Percentiles rank a stretch among this genome's conserved stretches.
Conservation (phyloP, 2,113 vertebrate genomes). For the Peucedramus taeniatus region DNA sequence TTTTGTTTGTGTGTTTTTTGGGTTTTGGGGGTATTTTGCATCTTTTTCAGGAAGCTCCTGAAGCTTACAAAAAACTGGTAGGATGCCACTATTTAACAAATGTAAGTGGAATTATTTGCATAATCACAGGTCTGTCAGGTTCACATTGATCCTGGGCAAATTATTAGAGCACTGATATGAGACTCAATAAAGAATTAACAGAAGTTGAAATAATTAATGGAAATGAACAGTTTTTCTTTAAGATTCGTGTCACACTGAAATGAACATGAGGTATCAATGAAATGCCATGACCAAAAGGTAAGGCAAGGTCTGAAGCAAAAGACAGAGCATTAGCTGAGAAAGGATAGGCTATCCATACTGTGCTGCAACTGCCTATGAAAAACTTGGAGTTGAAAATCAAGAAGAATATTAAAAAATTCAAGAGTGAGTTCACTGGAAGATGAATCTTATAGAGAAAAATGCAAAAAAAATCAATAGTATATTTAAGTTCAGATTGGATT, state of each 20-base stretch:
- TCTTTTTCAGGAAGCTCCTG: background rate
- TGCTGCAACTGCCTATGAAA: background rate
- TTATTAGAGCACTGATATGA: background rate
- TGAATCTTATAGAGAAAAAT: background rate
- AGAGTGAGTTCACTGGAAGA: background rate
- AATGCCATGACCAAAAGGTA: background rate
- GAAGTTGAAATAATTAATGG: background rate
- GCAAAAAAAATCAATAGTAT: background rate
- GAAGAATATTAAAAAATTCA: background rate
- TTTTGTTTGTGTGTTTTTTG: background rate
- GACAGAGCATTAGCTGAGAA: background rate
- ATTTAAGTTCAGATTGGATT: background rate
- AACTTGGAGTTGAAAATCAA: background rate
- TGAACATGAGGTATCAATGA: background rate
- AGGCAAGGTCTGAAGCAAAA: background rate
- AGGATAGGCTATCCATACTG: background rate
- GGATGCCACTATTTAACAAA: background rate
- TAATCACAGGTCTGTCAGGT: background rate
- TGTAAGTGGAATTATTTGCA: background rate
- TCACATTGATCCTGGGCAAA: background rate
- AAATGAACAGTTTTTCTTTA: background rate
- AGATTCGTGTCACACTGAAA: background rate
- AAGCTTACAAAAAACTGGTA: background rate
- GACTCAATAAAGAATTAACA: background rate
- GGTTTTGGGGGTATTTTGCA: rapidly evolving